Evolutionary conservation across 2,113 vertebrate species (phyloP).

Genomic region (Ovis canadensis): DNA sequence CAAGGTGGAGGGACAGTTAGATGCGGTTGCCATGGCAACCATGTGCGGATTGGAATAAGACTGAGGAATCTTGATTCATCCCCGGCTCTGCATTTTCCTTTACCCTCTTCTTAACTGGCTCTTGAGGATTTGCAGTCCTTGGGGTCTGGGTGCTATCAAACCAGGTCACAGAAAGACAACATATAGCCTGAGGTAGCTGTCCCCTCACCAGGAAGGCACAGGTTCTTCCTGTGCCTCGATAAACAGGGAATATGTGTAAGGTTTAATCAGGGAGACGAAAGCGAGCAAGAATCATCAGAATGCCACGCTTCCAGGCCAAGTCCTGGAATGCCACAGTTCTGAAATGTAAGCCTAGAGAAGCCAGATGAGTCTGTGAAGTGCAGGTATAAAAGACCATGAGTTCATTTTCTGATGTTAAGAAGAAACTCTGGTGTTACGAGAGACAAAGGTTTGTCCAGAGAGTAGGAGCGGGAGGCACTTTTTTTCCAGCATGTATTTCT

Average conservation of each 20-base stretch:
- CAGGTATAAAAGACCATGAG: neutral
- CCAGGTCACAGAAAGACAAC: neutral
- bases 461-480: neutral
- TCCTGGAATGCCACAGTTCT: neutral
- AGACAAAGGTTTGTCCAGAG: neutral
- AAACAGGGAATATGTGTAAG: neutral
- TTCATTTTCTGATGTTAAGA: neutral
- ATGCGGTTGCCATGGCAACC: slow-evolving; percentile 44
- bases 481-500: neutral
- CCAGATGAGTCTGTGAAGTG: neutral
- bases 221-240: neutral
- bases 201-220: neutral
- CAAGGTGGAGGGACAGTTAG: neutral
- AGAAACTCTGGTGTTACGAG: neutral
- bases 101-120: neutral
- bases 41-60: neutral
- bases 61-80: neutral
- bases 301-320: neutral
- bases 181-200: neutral
- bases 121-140: neutral
- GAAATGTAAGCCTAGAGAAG: neutral
- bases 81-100: neutral
- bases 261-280: neutral
- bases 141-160: neutral
- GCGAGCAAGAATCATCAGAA: neutral